These are phyloP conservation scores for Coronaproctus castanopsis DNA, from an alignment of 2,888 invertebrate genomes.

Conservation along the genomic window DNA sequence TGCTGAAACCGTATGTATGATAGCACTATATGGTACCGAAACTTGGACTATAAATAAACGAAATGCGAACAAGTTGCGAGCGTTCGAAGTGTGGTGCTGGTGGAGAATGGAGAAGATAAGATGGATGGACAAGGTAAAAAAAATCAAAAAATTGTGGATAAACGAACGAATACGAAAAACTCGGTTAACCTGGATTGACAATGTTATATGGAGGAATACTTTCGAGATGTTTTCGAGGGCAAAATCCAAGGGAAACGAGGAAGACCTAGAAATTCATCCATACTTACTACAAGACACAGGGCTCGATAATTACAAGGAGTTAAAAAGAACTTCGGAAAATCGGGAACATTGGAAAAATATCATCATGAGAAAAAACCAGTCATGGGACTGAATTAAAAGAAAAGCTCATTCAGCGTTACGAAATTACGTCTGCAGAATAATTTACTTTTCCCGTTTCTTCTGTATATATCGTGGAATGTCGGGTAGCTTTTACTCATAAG, in stretches of 20 bases:
- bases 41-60: neutral
- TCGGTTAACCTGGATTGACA: neutral
- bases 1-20: neutral
- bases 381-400: too few species aligned
- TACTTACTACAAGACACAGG: neutral
- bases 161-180: neutral
- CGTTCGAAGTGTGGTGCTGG: neutral
- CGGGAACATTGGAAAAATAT: neutral
- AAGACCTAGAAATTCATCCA: neutral
- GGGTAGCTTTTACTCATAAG: too few species aligned
- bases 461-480: too few species aligned
- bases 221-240: neutral
- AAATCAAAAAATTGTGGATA: neutral
- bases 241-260: neutral
- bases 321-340: neutral
- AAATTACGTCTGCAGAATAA: too few species aligned
- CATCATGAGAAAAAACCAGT: too few species aligned
- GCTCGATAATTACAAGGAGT: neutral
- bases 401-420: too few species aligned
- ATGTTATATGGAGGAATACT: neutral
- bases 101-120: neutral
- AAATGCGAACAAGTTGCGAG: neutral
- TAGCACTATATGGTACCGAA: neutral
- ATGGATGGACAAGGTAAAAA: neutral
- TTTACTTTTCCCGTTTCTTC: too few species aligned